Evolutionary conservation across 2,797 vertebrate species (phyloP), one percentile per base, ranked within the genome.

Genomic region (Tympanoctomys barrerae): DNA sequence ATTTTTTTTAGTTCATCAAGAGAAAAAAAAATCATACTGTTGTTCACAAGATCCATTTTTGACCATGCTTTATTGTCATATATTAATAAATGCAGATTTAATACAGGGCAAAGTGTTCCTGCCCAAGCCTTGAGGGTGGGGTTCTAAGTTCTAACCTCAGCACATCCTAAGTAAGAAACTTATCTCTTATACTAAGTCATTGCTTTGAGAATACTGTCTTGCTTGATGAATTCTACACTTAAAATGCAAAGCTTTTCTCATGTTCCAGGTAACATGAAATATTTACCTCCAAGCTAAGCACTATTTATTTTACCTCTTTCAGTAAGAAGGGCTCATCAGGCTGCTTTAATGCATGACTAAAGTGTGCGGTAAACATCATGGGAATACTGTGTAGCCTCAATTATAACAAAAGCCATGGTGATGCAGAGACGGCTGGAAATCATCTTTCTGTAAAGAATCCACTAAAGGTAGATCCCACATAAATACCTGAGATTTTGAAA

Each of bases 261-360:
- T 92, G 61, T 93, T 94, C 54, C 54, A 68, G 24, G 62, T 89
- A 90, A 73, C n/a, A 68, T 79, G 73, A 90, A 84, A n/a, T 75
- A 88, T 66, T 87, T 93, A 88, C 31, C 54, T 52, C 24, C 24
- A 77, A 31, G 42, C 39, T 90, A 46, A 92, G 77, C 19, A 57
- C 84, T 87, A 88, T 91, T 96, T n/a, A 85, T 87, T 96, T 96
- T 95, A 62, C 33, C 21, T 89, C 22, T 70, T 92, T 14, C 39
- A 68, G 46, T 85, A 86, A 96, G 39, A 94, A 94, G 42, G 71
- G 66, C 8, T 46, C 12, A 49, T 92, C 39, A 75, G 71, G 14
- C 71, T 87, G 59, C 62, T 89, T 46, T 87, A 82, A 83, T 36
- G 49, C 62, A 83, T 94, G 82, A 88, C 70, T 91, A 79, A 93